Base-by-base conservation (phyloP, 2,113 vertebrate genomes). In the Brachypodius melanocephalos region DNA sequence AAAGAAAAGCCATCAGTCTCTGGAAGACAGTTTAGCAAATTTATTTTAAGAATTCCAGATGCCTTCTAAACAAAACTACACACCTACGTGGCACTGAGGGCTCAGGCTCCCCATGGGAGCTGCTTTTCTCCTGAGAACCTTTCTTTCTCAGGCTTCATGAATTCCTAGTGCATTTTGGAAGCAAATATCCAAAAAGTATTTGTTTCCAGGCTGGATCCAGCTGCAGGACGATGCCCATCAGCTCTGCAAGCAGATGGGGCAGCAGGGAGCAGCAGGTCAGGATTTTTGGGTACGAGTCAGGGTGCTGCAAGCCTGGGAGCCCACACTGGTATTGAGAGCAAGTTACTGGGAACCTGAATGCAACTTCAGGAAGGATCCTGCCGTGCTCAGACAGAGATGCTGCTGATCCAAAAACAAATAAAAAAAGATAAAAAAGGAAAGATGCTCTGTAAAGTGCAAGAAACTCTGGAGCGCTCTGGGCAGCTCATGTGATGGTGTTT, bases 31-130 rank as follows among this genome's bases (percentile, higher is more conserved):
- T 94, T 95, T 95, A 93, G 73, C 58, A 32, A 67, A 85, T 82
- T 95, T 95, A 95, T 97, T 97, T 96, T 96, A 94, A 94, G 89
- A 91, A 79, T 90, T 95, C 92, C 81, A 94, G 75, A 91, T 85
- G 85, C 82, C 57, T 90, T 95, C 90, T 94, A 94, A 96, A 97
- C 65, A 75, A 72, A 90, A 59, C 90, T 96, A 72, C 73, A 91
- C 85, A 84, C 72, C 89, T 79, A 45, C 5, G 3, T 58, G 52
- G 72, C 0, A 1, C 95, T 93, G 88, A 81, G 82, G 13, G 54
- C 84, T 90, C 9, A 2, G 46, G 43, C n/a, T 54, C 38, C 66
- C 51, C 66, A 16, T 28, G 6, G 20, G 32, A 42, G 24, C 75
- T 86, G 76, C 58, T 93, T 77, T 65, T 89, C 90, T 75, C 55